Percentiles rank a stretch among this genome's conserved stretches.
phyloP scores from a whole-genome alignment of 1,140 invertebrate genomes.

The Andricus grossulariae region DNA sequence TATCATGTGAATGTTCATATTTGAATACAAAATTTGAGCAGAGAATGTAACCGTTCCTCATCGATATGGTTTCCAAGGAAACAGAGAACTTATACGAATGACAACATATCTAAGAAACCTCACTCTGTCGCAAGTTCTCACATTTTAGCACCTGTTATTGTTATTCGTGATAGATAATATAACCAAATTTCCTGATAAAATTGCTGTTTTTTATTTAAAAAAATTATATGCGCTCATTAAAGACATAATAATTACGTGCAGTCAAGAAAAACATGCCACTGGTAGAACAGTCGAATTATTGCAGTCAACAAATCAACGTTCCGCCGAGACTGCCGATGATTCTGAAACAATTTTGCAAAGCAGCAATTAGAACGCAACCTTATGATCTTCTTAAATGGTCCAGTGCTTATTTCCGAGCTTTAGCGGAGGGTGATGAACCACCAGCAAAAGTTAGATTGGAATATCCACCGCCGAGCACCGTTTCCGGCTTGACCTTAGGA shows the following conservation, averaged over 20 bases:
- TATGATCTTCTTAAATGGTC: conserved; percentile 91
- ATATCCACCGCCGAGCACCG: conserved; percentile 78
- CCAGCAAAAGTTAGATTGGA: conserved; percentile 87
- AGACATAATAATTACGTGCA: not conserved
- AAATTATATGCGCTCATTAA: conserved; percentile 2
- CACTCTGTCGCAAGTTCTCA: not conserved
- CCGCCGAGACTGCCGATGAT: conserved; percentile 89
- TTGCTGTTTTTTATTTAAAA: conserved; percentile 37
- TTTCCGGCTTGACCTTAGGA: conserved; percentile 85
- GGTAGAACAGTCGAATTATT: conserved; percentile 40
- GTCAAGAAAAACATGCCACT: conserved; percentile 48
- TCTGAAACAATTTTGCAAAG: conserved; percentile 92
- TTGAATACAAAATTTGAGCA: no score
- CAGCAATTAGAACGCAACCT: conserved; percentile 92
- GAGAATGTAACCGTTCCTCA: not conserved
- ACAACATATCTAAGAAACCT: not conserved
- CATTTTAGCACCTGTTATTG: not conserved
- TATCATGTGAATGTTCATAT: no score
- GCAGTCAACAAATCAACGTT: conserved; percentile 80
- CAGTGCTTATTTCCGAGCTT: conserved; percentile 84
- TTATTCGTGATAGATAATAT: not conserved
- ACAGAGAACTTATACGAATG: not conserved
- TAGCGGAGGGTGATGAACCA: conserved; percentile 81
- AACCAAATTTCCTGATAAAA: not conserved
- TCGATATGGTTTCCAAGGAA: conserved; percentile 24